Base-by-base conservation (phyloP, 2,888 invertebrate species). In the Plutella xylostella region DNA sequence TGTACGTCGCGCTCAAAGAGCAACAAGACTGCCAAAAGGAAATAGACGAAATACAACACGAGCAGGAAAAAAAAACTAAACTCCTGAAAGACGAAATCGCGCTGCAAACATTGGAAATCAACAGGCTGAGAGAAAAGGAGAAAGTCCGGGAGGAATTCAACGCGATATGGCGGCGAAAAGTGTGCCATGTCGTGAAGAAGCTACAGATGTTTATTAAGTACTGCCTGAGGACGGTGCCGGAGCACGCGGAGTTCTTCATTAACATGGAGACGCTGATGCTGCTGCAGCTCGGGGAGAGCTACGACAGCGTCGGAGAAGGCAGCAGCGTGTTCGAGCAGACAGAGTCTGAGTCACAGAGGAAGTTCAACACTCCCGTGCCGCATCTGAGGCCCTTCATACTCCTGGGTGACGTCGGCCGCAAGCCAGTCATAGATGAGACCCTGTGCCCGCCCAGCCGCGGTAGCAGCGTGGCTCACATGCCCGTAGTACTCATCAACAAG, bases 1-100 rank as follows among this genome's bases (percentile, higher is more conserved):
- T 76, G 6, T 83, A 82, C 51, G 72, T 80, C 1, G 74, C 78
- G n/a, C 46, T 79, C 14, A 80, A 77, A 56, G 83, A 83, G 56
- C 62, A 65, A 48, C 72, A 75, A 46, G 70, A 65, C 48, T 70
- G 68, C 42, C 45, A 58, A 35, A 68, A 68, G 55, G 63, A 72
- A 57, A 58, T 66, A 2, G 57, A 69, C 15, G 47, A 54, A 7
- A 55, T 60, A 1, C 56, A 68, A 57, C 49, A 63, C 35, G 52
- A 63, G 61, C 72, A 72, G 50, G 48, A 68, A 50, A 72, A 71
- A 61, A 57, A 68, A 65, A 47, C 71, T 5, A 68, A 63, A 50
- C 22, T 34, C 6, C 54, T 78, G 20, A 54, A 53, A 15, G 63
- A 71, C 31, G 50, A 65, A 49, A 64, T 76, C 30, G 54, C 53